Conservation (phyloP, 1,140 invertebrate species). For the Brachionus koreanus region DNA sequence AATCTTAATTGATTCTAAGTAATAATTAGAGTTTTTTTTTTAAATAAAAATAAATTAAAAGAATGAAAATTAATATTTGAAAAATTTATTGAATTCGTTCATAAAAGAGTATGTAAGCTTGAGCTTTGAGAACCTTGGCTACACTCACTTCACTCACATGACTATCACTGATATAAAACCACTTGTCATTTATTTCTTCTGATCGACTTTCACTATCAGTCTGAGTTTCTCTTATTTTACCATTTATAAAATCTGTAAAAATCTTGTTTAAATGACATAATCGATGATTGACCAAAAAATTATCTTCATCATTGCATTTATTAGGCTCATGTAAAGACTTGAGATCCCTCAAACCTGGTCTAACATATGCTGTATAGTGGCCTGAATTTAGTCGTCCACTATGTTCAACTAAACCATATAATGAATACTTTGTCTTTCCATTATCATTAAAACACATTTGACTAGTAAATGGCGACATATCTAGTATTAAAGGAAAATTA, state of each 20-base stretch:
- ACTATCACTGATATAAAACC: constrained; percentile 89
- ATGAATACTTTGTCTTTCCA: constrained; percentile 71
- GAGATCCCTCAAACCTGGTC: constrained; percentile 52
- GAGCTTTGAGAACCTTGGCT: constrained; percentile 72
- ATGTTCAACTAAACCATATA: constrained; percentile 92
- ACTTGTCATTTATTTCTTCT: constrained; percentile 64
- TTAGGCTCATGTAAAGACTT: constrained; percentile 52
- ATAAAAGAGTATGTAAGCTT: constrained; percentile 97
- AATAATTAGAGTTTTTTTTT: no score
- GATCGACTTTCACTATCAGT: background rate
- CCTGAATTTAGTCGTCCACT: constrained; percentile 81
- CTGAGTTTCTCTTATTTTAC: constrained; percentile 31
- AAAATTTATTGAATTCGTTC: constrained; percentile 61
- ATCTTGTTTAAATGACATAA: constrained; percentile 42
- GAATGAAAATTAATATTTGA: background rate
- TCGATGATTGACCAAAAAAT: constrained; percentile 48
- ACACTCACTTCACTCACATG: constrained; percentile 74
- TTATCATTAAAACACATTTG: constrained; percentile 65
- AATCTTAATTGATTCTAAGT: no score
- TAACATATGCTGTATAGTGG: constrained; percentile 89
- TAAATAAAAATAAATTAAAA: background rate
- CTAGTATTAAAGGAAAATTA: constrained; percentile 77
- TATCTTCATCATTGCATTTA: constrained; percentile 49
- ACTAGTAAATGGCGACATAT: constrained; percentile 84
- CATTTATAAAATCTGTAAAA: constrained; percentile 46